Evolutionary conservation across 2,113 vertebrate genomes (phyloP), one percentile per base, ranked within the genome.

Genomic region (Eonycteris spelaea): DNA sequence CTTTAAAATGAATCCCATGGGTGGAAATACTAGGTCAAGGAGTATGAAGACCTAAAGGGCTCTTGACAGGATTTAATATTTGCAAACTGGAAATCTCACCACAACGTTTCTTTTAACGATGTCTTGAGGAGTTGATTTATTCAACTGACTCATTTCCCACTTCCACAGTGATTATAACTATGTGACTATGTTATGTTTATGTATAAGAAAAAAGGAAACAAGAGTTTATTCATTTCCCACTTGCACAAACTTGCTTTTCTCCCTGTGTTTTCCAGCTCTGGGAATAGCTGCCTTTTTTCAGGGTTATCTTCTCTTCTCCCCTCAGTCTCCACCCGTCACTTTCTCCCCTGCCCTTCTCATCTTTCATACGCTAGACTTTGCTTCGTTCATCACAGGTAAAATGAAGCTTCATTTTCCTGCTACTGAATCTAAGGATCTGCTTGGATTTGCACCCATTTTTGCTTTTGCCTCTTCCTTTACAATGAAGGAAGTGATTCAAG

Each of bases 31-130:
- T 94, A 13, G n/a, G 38, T 94, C 48, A 89, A 84, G 70, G 30
- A 22, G 16, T 53, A 15, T 14, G 7, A 83, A 84, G 55, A 57
- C 19, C 48, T 87, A 65, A 57, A 35, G 63, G n/a, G 18, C 38
- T 83, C 38, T 91, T 93, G 68, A 71, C 13, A 73, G 70, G 45
- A 87, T 73, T 96, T 97, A 51, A 83, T 88, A 91, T 65, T 86
- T 86, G 75, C 80, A 90, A 86, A 53, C 75, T 51, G 61, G 91
- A 84, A 82, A 83, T 59, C 40, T 28, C 2, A 21, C n/a, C 28
- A 38, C 48, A 78, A 7, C 40, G 40, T 87, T 93, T 90, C 74
- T 93, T 79, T 88, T 59, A 65, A 78, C 55, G 67, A 57, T 57
- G 30, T 85, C 45, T 68, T 92, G 10, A 38, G 71, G 24, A 57